phyloP scores from a whole-genome alignment of 2,888 invertebrate genomes.

The Copidosoma aretas region DNA sequence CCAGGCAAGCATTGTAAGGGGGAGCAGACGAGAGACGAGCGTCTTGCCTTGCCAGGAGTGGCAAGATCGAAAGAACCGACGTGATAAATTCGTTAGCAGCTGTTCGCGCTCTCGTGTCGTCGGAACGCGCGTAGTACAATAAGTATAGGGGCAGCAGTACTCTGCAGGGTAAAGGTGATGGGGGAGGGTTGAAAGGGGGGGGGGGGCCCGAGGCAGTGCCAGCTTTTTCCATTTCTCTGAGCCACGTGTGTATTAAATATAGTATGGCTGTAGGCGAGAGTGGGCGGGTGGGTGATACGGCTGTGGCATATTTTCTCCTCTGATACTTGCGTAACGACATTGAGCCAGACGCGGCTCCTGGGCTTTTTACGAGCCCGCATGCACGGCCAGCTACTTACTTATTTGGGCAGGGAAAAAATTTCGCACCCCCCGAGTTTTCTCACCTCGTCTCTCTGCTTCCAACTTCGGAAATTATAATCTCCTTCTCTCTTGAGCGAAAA shows the following conservation, averaged over 20 bases:
- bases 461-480: conserved; percentile 34
- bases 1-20: not conserved
- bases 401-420: not conserved
- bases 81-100: conserved; percentile 39
- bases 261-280: too few species aligned
- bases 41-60: conserved; percentile 6
- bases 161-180: too few species aligned
- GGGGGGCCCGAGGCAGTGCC: not conserved
- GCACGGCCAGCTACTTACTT: too few species aligned
- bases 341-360: conserved; percentile 8
- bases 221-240: conserved; percentile 33
- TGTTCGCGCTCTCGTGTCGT: conserved; percentile 13
- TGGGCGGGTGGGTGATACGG: not conserved
- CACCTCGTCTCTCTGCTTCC: not conserved
- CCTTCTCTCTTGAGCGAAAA: conserved; percentile 6
- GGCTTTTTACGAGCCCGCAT: conserved; percentile 14
- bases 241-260: not conserved
- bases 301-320: conserved; percentile 24
- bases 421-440: conserved; percentile 3
- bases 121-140: not conserved
- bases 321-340: conserved; percentile 23
- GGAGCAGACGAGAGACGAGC: not conserved
- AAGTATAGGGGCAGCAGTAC: too few species aligned
- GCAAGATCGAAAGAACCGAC: conserved; percentile 22
- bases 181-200: too few species aligned